Conservation (phyloP, 1,140 invertebrate species). For the Euura lappo region DNA sequence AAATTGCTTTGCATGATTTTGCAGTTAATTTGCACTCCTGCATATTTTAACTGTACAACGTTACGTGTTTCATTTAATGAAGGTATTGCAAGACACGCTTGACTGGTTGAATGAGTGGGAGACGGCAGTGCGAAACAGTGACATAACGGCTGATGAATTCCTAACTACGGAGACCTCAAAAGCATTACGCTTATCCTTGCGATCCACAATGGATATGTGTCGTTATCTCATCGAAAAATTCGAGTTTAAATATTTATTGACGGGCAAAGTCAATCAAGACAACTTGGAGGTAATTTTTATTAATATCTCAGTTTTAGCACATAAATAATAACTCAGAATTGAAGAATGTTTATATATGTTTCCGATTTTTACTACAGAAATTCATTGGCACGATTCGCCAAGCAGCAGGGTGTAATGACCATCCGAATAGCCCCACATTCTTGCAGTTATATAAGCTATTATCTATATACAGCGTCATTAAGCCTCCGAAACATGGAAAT, state of each 20-base stretch:
- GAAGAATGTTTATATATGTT: too few species aligned
- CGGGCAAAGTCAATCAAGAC: conserved; percentile 32
- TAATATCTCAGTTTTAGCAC: too few species aligned
- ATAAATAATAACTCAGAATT: too few species aligned
- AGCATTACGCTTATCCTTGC: conserved; percentile 17
- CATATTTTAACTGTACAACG: neutral
- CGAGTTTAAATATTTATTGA: conserved; percentile 31
- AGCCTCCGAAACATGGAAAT: conserved; percentile 14
- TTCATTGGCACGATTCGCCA: too few species aligned
- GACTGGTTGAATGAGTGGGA: conserved; percentile 27
- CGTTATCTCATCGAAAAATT: conserved; percentile 25
- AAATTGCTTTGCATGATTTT: neutral
- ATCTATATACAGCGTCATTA: too few species aligned
- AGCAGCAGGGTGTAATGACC: neutral
- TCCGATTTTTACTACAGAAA: too few species aligned
- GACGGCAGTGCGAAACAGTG: neutral
- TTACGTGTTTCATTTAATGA: conserved; percentile 10
- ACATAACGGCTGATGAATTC: conserved; percentile 23
- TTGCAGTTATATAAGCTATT: conserved; percentile 17
- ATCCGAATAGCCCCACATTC: conserved; percentile 9
- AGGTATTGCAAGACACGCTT: conserved; percentile 20
- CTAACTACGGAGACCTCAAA: conserved; percentile 24
- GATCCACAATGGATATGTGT: conserved; percentile 25
- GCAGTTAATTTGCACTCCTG: neutral
- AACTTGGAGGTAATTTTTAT: conserved; percentile 27